phyloP scores from a whole-genome alignment of 2,797 vertebrate genomes.

The Acanthiza pusilla region DNA sequence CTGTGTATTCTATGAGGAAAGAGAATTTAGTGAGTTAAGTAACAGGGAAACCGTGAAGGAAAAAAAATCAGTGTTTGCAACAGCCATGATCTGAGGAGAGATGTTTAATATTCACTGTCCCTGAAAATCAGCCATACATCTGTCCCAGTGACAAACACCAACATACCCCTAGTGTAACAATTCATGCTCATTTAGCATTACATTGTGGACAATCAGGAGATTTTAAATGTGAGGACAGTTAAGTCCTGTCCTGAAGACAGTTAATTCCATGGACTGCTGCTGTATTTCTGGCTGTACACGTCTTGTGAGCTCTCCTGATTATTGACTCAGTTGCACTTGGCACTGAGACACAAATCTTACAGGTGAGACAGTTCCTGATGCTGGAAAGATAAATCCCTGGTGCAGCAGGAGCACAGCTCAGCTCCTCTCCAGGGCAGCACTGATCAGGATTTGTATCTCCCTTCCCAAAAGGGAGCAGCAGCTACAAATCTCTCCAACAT shows the following conservation, averaged over 20 bases:
- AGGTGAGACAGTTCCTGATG: not conserved
- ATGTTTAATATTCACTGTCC: not conserved
- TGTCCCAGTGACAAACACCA: not conserved
- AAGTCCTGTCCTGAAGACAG: not conserved
- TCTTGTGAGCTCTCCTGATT: not conserved
- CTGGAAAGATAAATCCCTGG: not conserved
- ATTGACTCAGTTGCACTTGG: not conserved
- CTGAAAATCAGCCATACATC: not conserved
- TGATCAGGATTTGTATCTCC: not conserved
- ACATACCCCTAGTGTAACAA: not conserved
- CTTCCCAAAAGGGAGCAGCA: not conserved
- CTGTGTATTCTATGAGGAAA: not conserved
- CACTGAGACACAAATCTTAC: not conserved
- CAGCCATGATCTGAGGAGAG: not conserved
- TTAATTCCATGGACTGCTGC: not conserved
- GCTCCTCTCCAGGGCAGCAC: not conserved
- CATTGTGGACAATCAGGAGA: not conserved
- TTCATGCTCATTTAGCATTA: not conserved
- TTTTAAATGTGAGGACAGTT: not conserved
- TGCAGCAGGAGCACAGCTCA: not conserved
- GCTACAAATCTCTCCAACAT: not conserved
- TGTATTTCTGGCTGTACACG: not conserved
- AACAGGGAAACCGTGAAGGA: not conserved
- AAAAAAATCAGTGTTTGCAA: not conserved
- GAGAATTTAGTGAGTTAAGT: not conserved